Percentiles rank a stretch among this genome's conserved stretches.
Evolutionary conservation across 2,113 vertebrate genomes (phyloP).

Genomic region (Sapajus apella): DNA sequence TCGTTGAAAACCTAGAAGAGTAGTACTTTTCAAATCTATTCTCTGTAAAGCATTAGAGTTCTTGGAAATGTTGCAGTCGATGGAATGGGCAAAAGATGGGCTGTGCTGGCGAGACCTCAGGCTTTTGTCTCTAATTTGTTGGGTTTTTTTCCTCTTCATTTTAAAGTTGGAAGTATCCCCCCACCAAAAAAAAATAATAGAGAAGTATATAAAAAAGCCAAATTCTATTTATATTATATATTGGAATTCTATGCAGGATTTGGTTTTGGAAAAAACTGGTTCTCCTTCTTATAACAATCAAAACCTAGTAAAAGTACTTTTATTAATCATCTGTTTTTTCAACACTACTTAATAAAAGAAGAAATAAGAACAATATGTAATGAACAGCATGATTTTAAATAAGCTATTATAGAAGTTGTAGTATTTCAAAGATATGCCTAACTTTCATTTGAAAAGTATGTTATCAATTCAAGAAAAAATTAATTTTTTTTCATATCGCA

Average conservation of each 20-base stretch:
- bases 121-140: not conserved
- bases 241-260: not conserved
- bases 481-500: not conserved
- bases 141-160: not conserved
- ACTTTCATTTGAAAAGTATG: constrained; percentile 15
- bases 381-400: constrained; percentile 40
- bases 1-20: not conserved
- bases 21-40: not conserved
- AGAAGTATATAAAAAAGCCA: not conserved
- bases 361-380: not conserved
- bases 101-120: not conserved
- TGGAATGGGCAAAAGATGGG: not conserved
- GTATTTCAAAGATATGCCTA: constrained; percentile 31
- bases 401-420: not conserved
- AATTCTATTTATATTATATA: not conserved
- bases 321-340: constrained; percentile 18
- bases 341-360: constrained; percentile 50
- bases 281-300: not conserved
- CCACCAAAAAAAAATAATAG: not conserved
- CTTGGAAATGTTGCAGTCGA: not conserved
- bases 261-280: not conserved
- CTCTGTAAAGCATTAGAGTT: not conserved
- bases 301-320: constrained; percentile 28
- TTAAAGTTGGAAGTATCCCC: not conserved
- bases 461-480: constrained; percentile 21